Conservation (phyloP, 2,888 invertebrate species). For the Fragum fragum region DNA sequence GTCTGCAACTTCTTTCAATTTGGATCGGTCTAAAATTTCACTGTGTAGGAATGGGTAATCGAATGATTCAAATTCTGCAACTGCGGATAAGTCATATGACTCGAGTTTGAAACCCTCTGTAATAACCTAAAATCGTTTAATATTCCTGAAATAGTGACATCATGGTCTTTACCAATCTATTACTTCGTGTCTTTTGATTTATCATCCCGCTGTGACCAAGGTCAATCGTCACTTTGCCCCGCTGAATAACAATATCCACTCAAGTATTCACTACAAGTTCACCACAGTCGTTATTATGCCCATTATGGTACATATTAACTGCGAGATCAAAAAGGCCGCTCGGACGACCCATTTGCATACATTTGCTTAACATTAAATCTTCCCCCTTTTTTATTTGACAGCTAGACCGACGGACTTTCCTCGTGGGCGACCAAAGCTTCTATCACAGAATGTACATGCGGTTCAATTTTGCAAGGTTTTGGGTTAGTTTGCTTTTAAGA, state of each 20-base stretch:
- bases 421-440: neutral
- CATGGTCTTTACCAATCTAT: neutral
- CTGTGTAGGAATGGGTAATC: too few species aligned
- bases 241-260: conserved; percentile 2
- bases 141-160: neutral
- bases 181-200: neutral
- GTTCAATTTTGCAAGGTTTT: too few species aligned
- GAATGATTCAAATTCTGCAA: too few species aligned
- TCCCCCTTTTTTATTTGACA: neutral
- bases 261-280: conserved; percentile 7
- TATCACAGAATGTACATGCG: too few species aligned
- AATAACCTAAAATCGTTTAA: too few species aligned
- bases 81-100: too few species aligned
- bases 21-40: too few species aligned
- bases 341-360: conserved; percentile 23
- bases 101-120: too few species aligned
- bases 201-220: neutral
- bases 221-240: conserved; percentile 6
- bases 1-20: too few species aligned
- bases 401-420: neutral
- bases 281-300: conserved; percentile 17
- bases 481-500: too few species aligned
- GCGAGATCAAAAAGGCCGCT: conserved; percentile 25
- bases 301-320: conserved; percentile 20
- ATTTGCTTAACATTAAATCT: conserved; percentile 28